A percentile compares a stretch with the other conserved stretches of the same genome.
Evolutionary conservation across 2,113 vertebrate genomes (phyloP).

Genomic region (Zonotrichia leucophrys): DNA sequence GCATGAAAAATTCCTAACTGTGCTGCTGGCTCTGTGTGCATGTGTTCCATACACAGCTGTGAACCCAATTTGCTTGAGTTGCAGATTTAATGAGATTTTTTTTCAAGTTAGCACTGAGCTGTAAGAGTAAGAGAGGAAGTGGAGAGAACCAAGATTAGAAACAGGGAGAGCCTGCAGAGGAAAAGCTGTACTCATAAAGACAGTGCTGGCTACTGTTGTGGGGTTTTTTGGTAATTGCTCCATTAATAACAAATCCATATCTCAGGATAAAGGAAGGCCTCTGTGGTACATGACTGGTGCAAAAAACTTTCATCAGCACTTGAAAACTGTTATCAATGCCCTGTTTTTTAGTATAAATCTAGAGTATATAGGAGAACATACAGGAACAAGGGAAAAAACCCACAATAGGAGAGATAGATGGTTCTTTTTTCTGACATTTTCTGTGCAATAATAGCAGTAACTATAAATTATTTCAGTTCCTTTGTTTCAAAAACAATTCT

Average conservation of each 20-base stretch:
- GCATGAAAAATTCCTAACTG: not conserved
- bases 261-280: not conserved
- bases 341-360: not conserved
- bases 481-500: not conserved
- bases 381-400: not conserved
- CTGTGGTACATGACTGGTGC: not conserved
- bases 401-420: not conserved
- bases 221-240: not conserved
- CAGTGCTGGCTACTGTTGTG: constrained; percentile 13
- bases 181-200: constrained; percentile 15
- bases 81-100: constrained; percentile 43
- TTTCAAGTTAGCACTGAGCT: constrained; percentile 10
- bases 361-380: not conserved
- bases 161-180: constrained; percentile 28
- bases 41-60: not conserved
- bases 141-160: constrained; percentile 32
- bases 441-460: not conserved
- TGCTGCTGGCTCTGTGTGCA: not conserved
- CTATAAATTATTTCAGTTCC: not conserved
- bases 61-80: constrained; percentile 27
- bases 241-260: not conserved
- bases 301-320: not conserved
- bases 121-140: constrained; percentile 32
- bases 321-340: not conserved
- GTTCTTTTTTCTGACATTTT: not conserved